These are phyloP conservation scores for Hyposoter didymator DNA, from an alignment of 2,888 invertebrate genomes.

Conservation along the genomic window DNA sequence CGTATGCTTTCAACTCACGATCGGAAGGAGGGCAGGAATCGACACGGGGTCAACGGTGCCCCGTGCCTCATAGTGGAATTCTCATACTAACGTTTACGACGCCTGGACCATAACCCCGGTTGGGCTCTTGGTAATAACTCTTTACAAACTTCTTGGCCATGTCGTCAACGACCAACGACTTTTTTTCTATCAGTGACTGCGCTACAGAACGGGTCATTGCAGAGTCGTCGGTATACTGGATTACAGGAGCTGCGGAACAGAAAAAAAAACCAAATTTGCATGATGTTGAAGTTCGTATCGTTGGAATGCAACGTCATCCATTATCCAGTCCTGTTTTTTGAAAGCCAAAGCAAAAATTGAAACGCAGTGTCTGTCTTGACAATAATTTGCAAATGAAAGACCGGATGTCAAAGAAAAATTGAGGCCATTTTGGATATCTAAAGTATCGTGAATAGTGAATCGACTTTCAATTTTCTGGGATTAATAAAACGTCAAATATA, in stretches of 20 bases:
- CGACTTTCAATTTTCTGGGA: too few relatives aligned
- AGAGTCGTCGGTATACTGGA: conserved; percentile 89
- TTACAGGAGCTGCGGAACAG: conserved; percentile 81
- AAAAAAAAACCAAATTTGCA: neutral
- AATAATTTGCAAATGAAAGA: too few relatives aligned
- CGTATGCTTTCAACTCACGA: neutral
- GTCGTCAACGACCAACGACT: conserved; percentile 86
- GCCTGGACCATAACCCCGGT: conserved; percentile 88
- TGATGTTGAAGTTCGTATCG: neutral
- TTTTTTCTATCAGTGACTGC: conserved; percentile 86
- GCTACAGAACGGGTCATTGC: conserved; percentile 89
- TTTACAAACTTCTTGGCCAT: conserved; percentile 88
- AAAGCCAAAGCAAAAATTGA: too few relatives aligned
- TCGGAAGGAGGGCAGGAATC: neutral
- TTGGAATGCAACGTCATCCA: too few relatives aligned
- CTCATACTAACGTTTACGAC: conserved; percentile 83
- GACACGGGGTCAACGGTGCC: neutral
- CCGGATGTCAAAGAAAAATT: too few relatives aligned
- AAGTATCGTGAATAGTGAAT: too few relatives aligned
- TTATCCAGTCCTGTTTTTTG: too few relatives aligned
- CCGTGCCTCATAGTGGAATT: conserved; percentile 4
- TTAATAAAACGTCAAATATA: too few relatives aligned
- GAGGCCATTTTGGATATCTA: too few relatives aligned
- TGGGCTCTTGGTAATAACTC: conserved; percentile 87
- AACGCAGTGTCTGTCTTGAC: too few relatives aligned